A percentile compares a stretch with the other conserved stretches of the same genome.
Evolutionary conservation across 2,888 invertebrate genomes (phyloP).

Genomic region (Drosophila cognata): DNA sequence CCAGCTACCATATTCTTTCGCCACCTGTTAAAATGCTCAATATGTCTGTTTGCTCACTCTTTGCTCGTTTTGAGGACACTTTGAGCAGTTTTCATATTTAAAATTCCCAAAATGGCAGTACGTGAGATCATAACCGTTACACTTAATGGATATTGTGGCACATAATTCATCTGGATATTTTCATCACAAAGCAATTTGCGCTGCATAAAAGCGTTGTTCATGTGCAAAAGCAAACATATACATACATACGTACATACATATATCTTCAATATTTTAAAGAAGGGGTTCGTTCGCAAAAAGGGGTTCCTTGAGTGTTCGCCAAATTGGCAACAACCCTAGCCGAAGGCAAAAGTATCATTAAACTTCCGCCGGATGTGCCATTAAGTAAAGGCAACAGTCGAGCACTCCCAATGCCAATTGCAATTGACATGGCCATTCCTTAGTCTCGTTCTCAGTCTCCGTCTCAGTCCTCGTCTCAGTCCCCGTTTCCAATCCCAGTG

Average conservation of each 20-base stretch:
- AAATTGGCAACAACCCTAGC: constrained; percentile 56
- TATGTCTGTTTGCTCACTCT: constrained; percentile 24
- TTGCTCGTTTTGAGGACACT: constrained; percentile 73
- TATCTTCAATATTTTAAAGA: constrained; percentile 44
- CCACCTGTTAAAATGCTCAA: constrained; percentile 32
- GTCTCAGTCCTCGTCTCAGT: neutral
- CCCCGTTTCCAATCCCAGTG: constrained; percentile 46
- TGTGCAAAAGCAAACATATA: constrained; percentile 11
- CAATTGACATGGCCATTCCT: constrained; percentile 33
- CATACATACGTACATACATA: constrained; percentile 2
- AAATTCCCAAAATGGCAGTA: constrained; percentile 82
- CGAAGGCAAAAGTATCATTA: constrained; percentile 54
- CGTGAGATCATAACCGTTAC: constrained; percentile 80
- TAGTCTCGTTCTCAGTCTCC: neutral
- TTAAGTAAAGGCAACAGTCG: constrained; percentile 42
- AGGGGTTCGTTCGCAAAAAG: constrained; percentile 51
- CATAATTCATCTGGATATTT: constrained; percentile 63
- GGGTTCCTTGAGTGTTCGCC: constrained; percentile 47
- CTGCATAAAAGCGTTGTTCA: constrained; percentile 50
- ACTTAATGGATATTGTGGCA: constrained; percentile 70
- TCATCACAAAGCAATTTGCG: constrained; percentile 67
- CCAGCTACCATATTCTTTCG: neutral
- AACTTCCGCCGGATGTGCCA: constrained; percentile 79
- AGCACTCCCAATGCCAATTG: constrained; percentile 29
- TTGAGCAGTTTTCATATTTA: constrained; percentile 76